phyloP scores from a whole-genome alignment of 2,888 invertebrate genomes.

The Acrocyrtus sp. region DNA sequence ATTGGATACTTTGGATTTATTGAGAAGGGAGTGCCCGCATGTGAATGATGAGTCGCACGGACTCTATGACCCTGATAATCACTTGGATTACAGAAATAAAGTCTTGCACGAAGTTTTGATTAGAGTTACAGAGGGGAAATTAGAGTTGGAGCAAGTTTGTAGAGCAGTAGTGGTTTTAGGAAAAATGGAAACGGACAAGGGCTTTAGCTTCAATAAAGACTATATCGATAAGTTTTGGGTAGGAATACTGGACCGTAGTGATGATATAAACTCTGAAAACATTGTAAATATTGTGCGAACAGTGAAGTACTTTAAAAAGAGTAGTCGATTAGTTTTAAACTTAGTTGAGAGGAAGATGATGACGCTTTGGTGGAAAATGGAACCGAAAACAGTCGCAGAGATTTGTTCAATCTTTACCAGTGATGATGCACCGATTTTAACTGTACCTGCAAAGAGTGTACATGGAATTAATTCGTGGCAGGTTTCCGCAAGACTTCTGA shows the following conservation, averaged over 20 bases:
- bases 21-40: conserved; percentile 65
- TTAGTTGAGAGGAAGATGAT: conserved; percentile 72
- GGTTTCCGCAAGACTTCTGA: conserved; percentile 65
- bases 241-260: conserved; percentile 72
- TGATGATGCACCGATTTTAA: conserved; percentile 20
- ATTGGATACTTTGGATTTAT: conserved; percentile 67
- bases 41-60: conserved; percentile 10
- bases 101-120: conserved; percentile 74
- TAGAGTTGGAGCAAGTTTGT: conserved; percentile 73
- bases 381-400: conserved; percentile 63
- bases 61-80: conserved; percentile 29
- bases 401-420: conserved; percentile 63
- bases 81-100: conserved; percentile 67
- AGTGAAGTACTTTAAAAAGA: conserved; percentile 72
- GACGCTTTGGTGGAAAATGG: conserved; percentile 70
- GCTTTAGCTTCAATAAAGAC: conserved; percentile 68
- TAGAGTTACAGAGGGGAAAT: conserved; percentile 72
- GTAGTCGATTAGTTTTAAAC: conserved; percentile 71
- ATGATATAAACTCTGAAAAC: conserved; percentile 72
- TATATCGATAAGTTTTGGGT: conserved; percentile 75
- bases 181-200: conserved; percentile 67
- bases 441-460: conserved; percentile 51
- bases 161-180: conserved; percentile 71
- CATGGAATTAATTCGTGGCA: conserved; percentile 39
- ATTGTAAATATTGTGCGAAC: conserved; percentile 71